Evolutionary conservation across 2,888 invertebrate species (phyloP).

Genomic region (Branchellion lobata): DNA sequence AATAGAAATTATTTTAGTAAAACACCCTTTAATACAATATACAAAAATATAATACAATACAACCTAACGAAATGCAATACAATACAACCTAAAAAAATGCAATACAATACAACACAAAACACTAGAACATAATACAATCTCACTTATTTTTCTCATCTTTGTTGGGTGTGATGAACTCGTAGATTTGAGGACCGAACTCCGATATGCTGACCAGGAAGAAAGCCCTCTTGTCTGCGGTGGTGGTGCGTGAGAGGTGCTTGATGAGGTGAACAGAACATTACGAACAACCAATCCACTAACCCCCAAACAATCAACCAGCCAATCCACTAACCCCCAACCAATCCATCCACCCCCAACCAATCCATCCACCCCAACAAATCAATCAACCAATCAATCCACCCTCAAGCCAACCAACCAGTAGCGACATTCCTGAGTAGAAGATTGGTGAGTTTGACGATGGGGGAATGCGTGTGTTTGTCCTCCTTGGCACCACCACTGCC

Average conservation of each 20-base stretch:
- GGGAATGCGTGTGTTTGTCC: conserved; percentile 68
- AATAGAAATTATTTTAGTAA: too few relatives aligned
- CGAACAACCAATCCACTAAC: not conserved
- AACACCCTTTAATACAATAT: too few relatives aligned
- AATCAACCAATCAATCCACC: conserved; percentile 48
- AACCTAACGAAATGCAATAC: too few relatives aligned
- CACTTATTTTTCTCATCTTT: conserved; percentile 45
- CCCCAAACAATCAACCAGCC: not conserved
- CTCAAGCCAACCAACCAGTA: conserved; percentile 67
- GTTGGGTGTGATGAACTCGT: conserved; percentile 68
- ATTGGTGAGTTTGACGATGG: conserved; percentile 78
- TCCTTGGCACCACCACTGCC: conserved; percentile 53
- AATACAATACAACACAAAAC: too few relatives aligned
- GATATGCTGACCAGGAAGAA: conserved; percentile 78
- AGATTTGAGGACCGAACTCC: conserved; percentile 71
- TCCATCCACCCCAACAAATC: not conserved
- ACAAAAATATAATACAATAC: too few relatives aligned
- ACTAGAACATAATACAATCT: not conserved
- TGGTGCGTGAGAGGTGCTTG: not conserved
- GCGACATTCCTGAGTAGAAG: conserved; percentile 80
- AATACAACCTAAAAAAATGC: too few relatives aligned
- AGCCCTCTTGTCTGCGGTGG: conserved; percentile 70
- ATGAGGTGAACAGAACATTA: not conserved
- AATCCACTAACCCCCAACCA: too few relatives aligned
- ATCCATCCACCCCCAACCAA: too few relatives aligned